Evolutionary conservation across 2,888 invertebrate species (phyloP).

Genomic region (Drosophila helvetica): DNA sequence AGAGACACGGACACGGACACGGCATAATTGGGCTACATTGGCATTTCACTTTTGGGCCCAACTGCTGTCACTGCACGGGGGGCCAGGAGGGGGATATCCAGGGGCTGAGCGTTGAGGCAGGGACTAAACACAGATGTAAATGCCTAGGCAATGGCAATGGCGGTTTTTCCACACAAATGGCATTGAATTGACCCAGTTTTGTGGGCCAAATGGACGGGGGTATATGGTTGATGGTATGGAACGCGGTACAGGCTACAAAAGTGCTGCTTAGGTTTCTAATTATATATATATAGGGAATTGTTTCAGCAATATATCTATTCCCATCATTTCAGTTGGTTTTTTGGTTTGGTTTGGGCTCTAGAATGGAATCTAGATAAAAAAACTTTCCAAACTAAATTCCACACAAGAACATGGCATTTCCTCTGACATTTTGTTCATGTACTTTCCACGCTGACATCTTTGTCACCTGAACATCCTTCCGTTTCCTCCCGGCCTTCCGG

Average conservation of each 20-base stretch:
- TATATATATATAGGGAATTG: too few species aligned
- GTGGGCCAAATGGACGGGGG: not conserved
- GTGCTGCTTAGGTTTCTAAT: not conserved
- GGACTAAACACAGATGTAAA: constrained; percentile 46
- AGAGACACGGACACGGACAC: constrained; percentile 23
- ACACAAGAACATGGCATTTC: constrained; percentile 23
- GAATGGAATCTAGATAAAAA: too few species aligned
- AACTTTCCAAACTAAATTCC: constrained; percentile 16
- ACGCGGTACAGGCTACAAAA: constrained; percentile 36
- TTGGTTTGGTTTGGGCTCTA: too few species aligned
- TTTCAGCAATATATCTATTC: not conserved
- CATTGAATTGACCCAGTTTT: constrained; percentile 73
- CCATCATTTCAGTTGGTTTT: too few species aligned
- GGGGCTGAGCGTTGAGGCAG: constrained; percentile 26
- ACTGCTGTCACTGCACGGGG: constrained; percentile 52
- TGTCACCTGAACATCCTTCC: constrained; percentile 42
- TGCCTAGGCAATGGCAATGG: constrained; percentile 44
- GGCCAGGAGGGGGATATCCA: too few species aligned
- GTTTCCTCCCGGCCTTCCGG: constrained; percentile 24
- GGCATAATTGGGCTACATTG: constrained; percentile 77
- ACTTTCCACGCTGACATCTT: constrained; percentile 23
- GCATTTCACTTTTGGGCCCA: constrained; percentile 71
- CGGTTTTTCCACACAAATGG: constrained; percentile 62
- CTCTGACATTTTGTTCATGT: not conserved
- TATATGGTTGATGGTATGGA: too few species aligned